A percentile compares a stretch with the other conserved stretches of the same genome.
phyloP scores from a whole-genome alignment of 2,888 invertebrate species.

The Sussaba pulchella region DNA sequence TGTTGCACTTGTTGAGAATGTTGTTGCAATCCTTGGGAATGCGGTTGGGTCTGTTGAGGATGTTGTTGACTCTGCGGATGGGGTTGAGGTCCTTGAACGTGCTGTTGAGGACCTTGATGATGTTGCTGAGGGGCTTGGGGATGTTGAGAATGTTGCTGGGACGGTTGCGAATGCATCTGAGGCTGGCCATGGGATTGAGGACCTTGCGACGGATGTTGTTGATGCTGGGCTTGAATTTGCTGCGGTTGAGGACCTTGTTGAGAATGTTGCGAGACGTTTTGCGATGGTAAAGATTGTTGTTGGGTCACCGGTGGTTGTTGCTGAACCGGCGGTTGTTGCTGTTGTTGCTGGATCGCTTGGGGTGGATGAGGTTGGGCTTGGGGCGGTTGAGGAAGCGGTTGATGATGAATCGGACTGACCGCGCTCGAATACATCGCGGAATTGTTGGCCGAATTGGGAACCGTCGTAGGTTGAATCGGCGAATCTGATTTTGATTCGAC shows the following conservation, averaged over 20 bases:
- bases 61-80: constrained; percentile 47
- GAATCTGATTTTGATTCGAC: constrained; percentile 78
- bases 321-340: constrained; percentile 55
- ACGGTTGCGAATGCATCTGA: constrained; percentile 51
- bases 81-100: not conserved
- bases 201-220: not conserved
- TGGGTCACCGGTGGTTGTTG: constrained; percentile 72
- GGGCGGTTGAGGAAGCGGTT: constrained; percentile 77
- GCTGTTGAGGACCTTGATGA: not conserved
- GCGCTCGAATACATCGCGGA: constrained; percentile 76
- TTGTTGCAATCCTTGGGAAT: constrained; percentile 35
- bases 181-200: constrained; percentile 6
- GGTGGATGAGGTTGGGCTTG: constrained; percentile 72
- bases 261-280: constrained; percentile 64
- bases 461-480: constrained; percentile 66
- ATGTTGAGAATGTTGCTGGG: constrained; percentile 69
- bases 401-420: constrained; percentile 76
- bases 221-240: constrained; percentile 74
- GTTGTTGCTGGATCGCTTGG: constrained; percentile 55
- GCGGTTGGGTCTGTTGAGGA: constrained; percentile 46
- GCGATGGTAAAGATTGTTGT: constrained; percentile 59
- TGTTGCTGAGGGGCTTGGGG: constrained; percentile 31
- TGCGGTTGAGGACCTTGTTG: constrained; percentile 73
- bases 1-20: constrained; percentile 54
- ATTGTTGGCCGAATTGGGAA: constrained; percentile 71